Conservation (phyloP, 2,888 invertebrate genomes). For the Heteromurus nitidus region DNA sequence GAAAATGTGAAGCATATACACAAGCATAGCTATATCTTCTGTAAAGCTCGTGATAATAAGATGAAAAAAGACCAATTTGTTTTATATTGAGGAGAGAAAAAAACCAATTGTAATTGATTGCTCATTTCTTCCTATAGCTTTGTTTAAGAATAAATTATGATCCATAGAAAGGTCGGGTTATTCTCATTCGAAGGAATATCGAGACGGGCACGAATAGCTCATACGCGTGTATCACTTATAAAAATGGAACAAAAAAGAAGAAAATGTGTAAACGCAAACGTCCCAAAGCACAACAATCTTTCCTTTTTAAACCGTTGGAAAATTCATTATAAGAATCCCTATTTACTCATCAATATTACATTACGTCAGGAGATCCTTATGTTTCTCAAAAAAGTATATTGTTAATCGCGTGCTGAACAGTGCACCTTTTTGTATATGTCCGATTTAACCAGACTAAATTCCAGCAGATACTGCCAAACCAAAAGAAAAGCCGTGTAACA, state of each 20-base stretch:
- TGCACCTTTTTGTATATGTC: too few relatives aligned
- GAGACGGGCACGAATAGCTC: slow-evolving; percentile 4
- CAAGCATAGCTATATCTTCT: too few relatives aligned
- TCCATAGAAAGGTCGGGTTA: slow-evolving; percentile 56
- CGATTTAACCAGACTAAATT: too few relatives aligned
- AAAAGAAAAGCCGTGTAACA: too few relatives aligned
- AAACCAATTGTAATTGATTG: slow-evolving; percentile 71
- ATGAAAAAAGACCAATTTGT: slow-evolving; percentile 73
- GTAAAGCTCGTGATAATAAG: slow-evolving; percentile 72
- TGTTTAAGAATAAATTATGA: slow-evolving; percentile 71
- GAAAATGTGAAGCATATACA: too few relatives aligned
- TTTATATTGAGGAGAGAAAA: slow-evolving; percentile 71
- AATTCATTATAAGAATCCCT: slow-evolving; percentile 41
- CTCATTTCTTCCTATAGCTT: slow-evolving; percentile 69
- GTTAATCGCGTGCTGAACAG: too few relatives aligned
- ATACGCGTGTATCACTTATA: slow-evolving; percentile 41
- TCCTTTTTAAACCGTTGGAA: slow-evolving; percentile 13
- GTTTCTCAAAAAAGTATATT: too few relatives aligned
- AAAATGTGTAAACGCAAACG: not conserved
- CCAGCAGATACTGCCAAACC: too few relatives aligned
- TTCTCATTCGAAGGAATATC: slow-evolving; percentile 44
- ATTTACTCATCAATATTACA: slow-evolving; percentile 32
- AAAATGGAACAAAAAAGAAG: slow-evolving; percentile 9
- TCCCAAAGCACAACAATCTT: not conserved
- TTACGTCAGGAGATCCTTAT: not conserved